Conservation (phyloP, 2,113 vertebrate genomes). For the Laticauda laticaudata region DNA sequence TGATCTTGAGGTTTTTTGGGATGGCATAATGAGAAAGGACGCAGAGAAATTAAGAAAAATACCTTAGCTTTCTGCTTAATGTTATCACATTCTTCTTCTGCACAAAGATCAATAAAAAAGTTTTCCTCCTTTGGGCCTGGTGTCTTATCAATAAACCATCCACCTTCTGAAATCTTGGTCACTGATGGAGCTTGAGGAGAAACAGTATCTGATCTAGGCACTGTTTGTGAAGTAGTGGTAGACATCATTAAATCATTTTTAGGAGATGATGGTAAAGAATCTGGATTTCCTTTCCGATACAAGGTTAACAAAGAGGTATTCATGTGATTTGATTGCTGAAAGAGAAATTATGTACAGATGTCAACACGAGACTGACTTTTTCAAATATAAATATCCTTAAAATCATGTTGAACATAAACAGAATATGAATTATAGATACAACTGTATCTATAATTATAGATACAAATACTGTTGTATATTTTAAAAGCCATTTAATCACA, state of each 20-base stretch:
- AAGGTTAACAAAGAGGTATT: constrained; percentile 87
- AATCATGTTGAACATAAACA: not conserved
- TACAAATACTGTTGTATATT: not conserved
- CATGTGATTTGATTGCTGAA: constrained; percentile 85
- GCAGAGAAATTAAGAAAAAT: not conserved
- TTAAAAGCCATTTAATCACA: not conserved
- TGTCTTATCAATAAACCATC: constrained; percentile 85
- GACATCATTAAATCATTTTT: constrained; percentile 51
- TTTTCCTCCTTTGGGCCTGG: constrained; percentile 57
- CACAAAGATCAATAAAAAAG: constrained; percentile 79
- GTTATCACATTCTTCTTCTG: constrained; percentile 50
- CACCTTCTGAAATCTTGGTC: constrained; percentile 64
- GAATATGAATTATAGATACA: not conserved
- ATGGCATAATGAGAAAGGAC: not conserved
- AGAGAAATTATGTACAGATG: constrained; percentile 31
- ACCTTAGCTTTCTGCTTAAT: constrained; percentile 58
- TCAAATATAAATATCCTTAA: not conserved
- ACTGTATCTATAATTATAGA: too few species aligned
- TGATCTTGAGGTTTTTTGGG: not conserved
- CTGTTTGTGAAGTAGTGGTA: not conserved
- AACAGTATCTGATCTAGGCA: constrained; percentile 7
- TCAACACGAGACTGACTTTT: not conserved
- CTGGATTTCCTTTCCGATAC: constrained; percentile 81
- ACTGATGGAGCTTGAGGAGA: constrained; percentile 13
- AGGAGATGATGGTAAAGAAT: constrained; percentile 56